These are phyloP conservation scores for Yponomeuta plumbellus DNA, from an alignment of 2,888 invertebrate genomes.

Conservation along the genomic window DNA sequence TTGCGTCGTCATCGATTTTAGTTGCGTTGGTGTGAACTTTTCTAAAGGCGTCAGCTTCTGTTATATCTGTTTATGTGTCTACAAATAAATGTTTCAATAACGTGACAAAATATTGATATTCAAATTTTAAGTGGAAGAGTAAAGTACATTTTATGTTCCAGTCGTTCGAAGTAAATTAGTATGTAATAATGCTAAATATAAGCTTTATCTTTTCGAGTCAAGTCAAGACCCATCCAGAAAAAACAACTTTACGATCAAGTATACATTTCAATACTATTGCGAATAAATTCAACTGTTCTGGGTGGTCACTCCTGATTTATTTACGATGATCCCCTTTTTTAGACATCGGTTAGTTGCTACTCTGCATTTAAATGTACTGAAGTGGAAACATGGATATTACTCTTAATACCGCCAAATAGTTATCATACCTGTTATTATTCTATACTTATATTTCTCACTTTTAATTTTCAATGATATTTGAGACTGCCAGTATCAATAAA, in stretches of 20 bases:
- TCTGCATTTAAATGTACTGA: neutral
- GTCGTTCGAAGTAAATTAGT: neutral
- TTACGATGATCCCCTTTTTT: neutral
- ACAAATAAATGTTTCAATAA: neutral
- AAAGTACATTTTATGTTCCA: neutral
- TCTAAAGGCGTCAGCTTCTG: neutral
- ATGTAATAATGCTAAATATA: neutral
- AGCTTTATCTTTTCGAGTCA: conserved; percentile 9
- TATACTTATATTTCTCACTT: conserved; percentile 28
- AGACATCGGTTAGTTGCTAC: neutral
- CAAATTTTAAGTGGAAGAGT: neutral
- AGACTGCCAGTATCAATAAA: neutral
- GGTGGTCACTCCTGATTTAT: conserved; percentile 41
- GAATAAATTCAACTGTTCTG: conserved; percentile 45
- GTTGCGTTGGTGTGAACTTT: neutral
- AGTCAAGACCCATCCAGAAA: conserved; percentile 27
- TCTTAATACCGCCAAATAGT: neutral
- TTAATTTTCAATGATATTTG: neutral
- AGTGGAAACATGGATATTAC: neutral
- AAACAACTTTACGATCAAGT: conserved; percentile 41
- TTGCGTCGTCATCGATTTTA: neutral
- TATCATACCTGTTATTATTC: neutral
- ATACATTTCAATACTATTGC: conserved; percentile 51
- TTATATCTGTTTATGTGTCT: neutral
- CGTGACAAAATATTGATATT: neutral